Base-by-base conservation (phyloP, 2,888 invertebrate species). In the Corythucha ciliata region DNA sequence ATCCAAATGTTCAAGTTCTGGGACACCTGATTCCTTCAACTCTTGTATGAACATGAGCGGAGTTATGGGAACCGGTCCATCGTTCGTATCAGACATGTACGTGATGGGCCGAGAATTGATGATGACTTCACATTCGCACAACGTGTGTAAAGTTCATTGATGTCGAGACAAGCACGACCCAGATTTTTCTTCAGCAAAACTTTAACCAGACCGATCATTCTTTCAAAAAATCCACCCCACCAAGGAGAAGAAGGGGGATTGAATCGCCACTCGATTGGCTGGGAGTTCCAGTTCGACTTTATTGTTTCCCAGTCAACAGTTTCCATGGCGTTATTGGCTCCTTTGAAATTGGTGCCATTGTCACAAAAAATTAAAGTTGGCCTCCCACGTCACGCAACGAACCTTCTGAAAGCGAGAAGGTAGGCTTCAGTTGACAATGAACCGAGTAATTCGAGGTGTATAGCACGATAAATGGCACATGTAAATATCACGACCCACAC, bases 291-390 rank as follows among this genome's bases (percentile, higher is more conserved):
- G n/a, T n/a, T n/a, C n/a, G n/a, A n/a, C n/a, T n/a, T 5, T n/a
- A 66, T 61, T 7, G 47, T 42, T 67, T 70, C 71, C 58, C 72
- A 73, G 55, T 74, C 71, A 1, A 74, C 69, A 63, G 73, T 71
- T 56, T 70, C 69, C 57, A 73, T 71, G 12, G 71, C 64, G 56
- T 64, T 68, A 5, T 58, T 56, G 0, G 64, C 57, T 1, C 67
- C 64, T 1, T 61, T 54, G 57, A 70, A 70, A 56, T 68, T 68
- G 0, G 63, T 63, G 0, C 66, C 67, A 50, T 69, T 69, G 48
- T 71, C 69, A 20, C 59, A 57, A 32, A 56, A 60, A 6, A 63
- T 59, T n/a, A 57, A 55, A 12, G 53, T 54, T 2, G 60, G 62
- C 62, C 40, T 62, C 65, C 68, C 65, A 24, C 64, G 52, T 34